A percentile compares a stretch with the other conserved stretches of the same genome.
Conservation (phyloP, 1,140 invertebrate species). For the Arctopsyche grandis region DNA sequence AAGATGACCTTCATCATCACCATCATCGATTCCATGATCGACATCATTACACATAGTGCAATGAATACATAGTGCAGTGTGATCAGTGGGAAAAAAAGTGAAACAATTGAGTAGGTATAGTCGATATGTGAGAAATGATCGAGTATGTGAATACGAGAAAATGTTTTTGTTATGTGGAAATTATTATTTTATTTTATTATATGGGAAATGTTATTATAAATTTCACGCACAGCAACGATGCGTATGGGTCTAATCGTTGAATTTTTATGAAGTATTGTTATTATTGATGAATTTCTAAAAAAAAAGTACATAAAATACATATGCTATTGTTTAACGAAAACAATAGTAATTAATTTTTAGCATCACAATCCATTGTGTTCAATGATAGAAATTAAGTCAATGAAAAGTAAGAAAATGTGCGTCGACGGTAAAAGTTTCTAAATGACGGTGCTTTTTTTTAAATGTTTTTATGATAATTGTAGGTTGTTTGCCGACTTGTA, state of each 20-base stretch:
- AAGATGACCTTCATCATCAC: slow-evolving; percentile 1
- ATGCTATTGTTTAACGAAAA: not conserved
- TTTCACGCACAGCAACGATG: not conserved
- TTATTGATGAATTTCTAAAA: not conserved
- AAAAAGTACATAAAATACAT: not conserved
- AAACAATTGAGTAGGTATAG: too few relatives aligned
- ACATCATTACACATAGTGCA: not conserved
- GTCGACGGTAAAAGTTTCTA: too few relatives aligned
- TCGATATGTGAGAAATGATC: not conserved
- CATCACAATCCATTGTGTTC: too few relatives aligned
- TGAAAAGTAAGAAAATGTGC: too few relatives aligned
- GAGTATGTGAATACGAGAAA: not conserved
- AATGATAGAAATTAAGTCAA: too few relatives aligned
- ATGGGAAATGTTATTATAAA: too few relatives aligned
- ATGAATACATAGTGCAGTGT: not conserved
- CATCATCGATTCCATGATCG: slow-evolving; percentile 8
- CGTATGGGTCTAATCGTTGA: not conserved
- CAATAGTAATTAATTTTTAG: not conserved
- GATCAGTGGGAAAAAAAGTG: not conserved
- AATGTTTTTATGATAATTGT: too few relatives aligned
- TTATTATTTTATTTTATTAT: too few relatives aligned
- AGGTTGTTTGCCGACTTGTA: too few relatives aligned
- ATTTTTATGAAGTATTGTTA: too few relatives aligned
- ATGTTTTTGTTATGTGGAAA: not conserved
- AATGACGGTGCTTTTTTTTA: too few relatives aligned